These are phyloP conservation scores for Stictonetta naevosa DNA, from an alignment of 2,113 vertebrate species.

Conservation along the genomic window DNA sequence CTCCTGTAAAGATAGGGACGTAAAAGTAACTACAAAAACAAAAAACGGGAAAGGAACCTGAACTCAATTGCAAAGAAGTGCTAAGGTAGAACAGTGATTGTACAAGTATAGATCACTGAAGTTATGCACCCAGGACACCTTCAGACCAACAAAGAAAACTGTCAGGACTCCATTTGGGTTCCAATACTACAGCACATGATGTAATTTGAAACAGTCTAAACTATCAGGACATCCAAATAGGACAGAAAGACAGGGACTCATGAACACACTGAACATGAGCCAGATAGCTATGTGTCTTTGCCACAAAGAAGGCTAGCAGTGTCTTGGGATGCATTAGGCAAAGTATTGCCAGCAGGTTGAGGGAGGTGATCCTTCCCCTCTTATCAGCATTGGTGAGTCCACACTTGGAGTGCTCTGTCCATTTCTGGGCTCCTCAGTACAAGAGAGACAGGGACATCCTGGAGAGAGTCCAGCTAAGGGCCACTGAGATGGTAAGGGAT, in stretches of 20 bases:
- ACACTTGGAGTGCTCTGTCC: no score
- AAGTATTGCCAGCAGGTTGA: no score
- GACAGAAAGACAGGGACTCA: neutral
- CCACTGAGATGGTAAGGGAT: no score
- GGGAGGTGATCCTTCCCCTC: no score
- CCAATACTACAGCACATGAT: rapidly evolving
- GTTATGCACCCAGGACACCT: neutral
- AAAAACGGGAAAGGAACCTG: neutral
- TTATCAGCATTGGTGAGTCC: no score
- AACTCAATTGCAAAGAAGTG: neutral
- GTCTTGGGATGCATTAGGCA: no score
- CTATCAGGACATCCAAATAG: neutral
- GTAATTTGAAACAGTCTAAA: neutral
- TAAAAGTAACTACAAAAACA: neutral
- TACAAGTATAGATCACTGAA: neutral
- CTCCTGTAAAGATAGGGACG: neutral
- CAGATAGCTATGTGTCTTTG: no score
- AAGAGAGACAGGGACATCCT: no score
- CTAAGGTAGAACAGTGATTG: neutral
- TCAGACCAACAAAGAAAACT: neutral
- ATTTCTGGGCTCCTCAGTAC: no score
- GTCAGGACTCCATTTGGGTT: neutral
- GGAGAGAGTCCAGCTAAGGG: no score
- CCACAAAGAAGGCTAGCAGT: no score
- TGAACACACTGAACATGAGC: neutral